Evolutionary conservation across 2,113 vertebrate genomes (phyloP).

Genomic region (Haemorhous mexicanus): DNA sequence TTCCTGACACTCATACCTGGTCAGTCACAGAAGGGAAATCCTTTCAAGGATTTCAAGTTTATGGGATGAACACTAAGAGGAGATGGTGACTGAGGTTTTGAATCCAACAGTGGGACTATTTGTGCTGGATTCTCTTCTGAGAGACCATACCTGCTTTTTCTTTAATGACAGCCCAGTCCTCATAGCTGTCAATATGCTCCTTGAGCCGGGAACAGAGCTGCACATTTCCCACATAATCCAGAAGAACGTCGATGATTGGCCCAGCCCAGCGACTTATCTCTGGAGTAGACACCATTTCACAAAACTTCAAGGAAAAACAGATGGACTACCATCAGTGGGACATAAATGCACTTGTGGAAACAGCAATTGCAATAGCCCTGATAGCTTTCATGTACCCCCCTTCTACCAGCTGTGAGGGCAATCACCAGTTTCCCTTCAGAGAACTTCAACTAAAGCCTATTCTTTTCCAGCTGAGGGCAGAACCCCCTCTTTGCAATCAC

Average conservation of each 20-base stretch:
- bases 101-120: not conserved
- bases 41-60: not conserved
- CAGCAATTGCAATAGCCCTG: not conserved
- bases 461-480: not conserved
- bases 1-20: not conserved
- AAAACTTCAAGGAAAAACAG: conserved; percentile 80
- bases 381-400: not conserved
- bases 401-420: not conserved
- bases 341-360: not conserved
- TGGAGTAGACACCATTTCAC: conserved; percentile 87
- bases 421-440: not conserved
- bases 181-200: conserved; percentile 85
- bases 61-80: not conserved
- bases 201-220: conserved; percentile 85
- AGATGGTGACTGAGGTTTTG: not conserved
- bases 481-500: not conserved
- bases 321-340: not conserved
- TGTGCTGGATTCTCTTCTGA: not conserved
- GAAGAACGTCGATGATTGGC: conserved; percentile 87
- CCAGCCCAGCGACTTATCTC: conserved; percentile 83
- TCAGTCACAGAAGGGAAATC: not conserved
- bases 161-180: conserved; percentile 86
- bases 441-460: not conserved
- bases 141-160: conserved; percentile 83
- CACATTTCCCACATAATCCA: conserved; percentile 91